A percentile compares a stretch with the other conserved stretches of the same genome.
phyloP scores from a whole-genome alignment of 2,888 invertebrate species.

The Ctenicera cuprea region DNA sequence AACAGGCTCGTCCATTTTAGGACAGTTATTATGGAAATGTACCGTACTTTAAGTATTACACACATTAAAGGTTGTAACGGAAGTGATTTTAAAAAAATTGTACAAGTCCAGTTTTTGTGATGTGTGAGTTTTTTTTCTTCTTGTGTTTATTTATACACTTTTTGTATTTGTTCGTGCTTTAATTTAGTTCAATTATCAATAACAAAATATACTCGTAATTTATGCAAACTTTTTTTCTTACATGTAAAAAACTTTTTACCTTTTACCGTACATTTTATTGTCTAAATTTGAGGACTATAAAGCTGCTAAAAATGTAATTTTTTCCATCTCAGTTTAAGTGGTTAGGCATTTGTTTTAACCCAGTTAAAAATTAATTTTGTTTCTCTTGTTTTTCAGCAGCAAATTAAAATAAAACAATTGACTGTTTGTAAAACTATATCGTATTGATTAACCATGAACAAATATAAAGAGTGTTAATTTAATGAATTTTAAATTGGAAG shows the following conservation, averaged over 20 bases:
- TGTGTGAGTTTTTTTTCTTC: slow-evolving; percentile 28
- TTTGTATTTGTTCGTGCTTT: slow-evolving; percentile 22
- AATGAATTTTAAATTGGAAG: slow-evolving; percentile 9
- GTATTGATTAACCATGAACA: background rate
- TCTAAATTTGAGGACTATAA: no score
- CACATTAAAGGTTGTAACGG: slow-evolving; percentile 2
- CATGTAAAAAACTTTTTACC: no score
- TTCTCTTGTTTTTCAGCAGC: no score
- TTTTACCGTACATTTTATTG: no score
- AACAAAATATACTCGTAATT: no score
- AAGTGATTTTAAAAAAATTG: slow-evolving; percentile 22
- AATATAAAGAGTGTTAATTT: slow-evolving; percentile 25
- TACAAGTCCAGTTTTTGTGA: slow-evolving; percentile 45
- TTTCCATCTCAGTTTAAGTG: no score
- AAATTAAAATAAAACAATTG: no score
- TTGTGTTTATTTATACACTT: slow-evolving; percentile 17
- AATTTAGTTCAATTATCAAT: background rate
- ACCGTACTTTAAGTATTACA: slow-evolving; percentile 30
- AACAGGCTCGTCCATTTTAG: slow-evolving; percentile 20
- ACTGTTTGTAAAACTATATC: background rate
- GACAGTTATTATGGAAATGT: slow-evolving; percentile 11
- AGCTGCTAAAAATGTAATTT: no score
- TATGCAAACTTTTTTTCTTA: no score
- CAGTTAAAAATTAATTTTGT: no score
- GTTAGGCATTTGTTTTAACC: no score